Base-by-base conservation (phyloP, 2,797 vertebrate genomes). In the Microctenopoma steveboyesi region DNA sequence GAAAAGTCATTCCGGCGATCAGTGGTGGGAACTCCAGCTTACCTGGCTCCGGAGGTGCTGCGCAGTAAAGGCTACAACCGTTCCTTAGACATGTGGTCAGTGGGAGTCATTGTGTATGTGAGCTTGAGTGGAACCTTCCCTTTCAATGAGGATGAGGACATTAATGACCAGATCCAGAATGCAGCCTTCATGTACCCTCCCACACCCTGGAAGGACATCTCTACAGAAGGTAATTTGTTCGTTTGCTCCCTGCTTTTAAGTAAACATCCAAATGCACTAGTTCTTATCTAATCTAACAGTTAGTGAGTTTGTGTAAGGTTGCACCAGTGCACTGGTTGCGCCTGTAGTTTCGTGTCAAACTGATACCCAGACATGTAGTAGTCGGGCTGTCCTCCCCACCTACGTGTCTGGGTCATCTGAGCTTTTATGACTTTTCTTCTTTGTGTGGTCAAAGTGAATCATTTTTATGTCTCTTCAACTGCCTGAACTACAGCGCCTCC, bases 111-210 rank as follows among this genome's bases (percentile, higher is more conserved):
- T 5, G 94, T 99, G 86, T 99, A 98, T 0, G 97, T 99, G 75
- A 99, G 97, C 91, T 91, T 99, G 78, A 98, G 97, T 57, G 97
- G 97, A 72, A 99, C 97, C 0, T 98, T 99, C 88, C 97, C 97
- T 4, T 99, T 99, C 77, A 99, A 99, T 16, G 97, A 99, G 86
- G 97, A 98, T 55, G 97, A 99, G 88, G 97, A 99, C 87, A 98
- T 99, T 78, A 98, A 98, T 5, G 97, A 99, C 85, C 97, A 99
- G 91, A 99, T 99, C 85, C 96, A 98, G 92, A 99, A 99, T 3
- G 97, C 97, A 72, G 97, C 96, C 2, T 98, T 99, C 92, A 99
- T 99, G 97, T 98, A 99, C 87, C 97, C 97, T 9, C 95, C 97
- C 37, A 94, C 95, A 46, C 97, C 97, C 52, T 99, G 97, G 97